Base-by-base conservation (phyloP, 2,888 invertebrate species). In the Callyntrura guangdongensis region DNA sequence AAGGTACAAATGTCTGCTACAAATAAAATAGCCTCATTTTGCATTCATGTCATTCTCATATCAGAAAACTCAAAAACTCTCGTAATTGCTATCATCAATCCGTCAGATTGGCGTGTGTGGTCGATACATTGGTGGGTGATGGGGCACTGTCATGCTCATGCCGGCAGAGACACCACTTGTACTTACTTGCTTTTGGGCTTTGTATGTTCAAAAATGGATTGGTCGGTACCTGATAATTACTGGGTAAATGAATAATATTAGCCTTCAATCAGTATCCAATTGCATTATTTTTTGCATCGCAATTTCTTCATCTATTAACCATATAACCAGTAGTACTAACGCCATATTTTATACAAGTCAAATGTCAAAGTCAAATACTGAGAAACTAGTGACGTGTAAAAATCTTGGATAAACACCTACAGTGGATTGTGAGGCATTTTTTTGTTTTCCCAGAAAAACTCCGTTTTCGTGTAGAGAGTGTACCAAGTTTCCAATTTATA, bases 41-140 rank as follows among this genome's bases (percentile, higher is more conserved):
- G 20, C 61, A 61, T 61, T 8, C 61, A 20, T 61, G 20, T 61
- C 61, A 61, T 20, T n/a, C n/a, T n/a, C n/a, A n/a, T n/a, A n/a
- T n/a, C n/a, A n/a, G n/a, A n/a, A n/a, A n/a, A n/a, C 2, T 17
- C 61, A 17, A n/a, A 17, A 17, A 61, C 2, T 1, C 20, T 61
- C 17, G 12, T 61, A 17, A 61, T 61, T 17, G 20, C 61, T 61
- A 20, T 20, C 61, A 61, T 61, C 20, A 61, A 61, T 17, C 61
- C 12, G 61, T 61, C 61, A 61, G 8, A n/a, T 61, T 61, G 36
- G 36, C 36, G 36, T 64, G 61, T 64, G 61, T 64, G 61, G 61
- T 25, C 61, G 12, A 8, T 25, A 64, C 61, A 64, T 36, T 20
- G 61, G 27, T 56, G 56, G 27, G 2, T 61, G 2, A 53, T n/a